These are phyloP conservation scores for Ecliptopera silaceata DNA, from an alignment of 2,888 invertebrate genomes.

Conservation along the genomic window DNA sequence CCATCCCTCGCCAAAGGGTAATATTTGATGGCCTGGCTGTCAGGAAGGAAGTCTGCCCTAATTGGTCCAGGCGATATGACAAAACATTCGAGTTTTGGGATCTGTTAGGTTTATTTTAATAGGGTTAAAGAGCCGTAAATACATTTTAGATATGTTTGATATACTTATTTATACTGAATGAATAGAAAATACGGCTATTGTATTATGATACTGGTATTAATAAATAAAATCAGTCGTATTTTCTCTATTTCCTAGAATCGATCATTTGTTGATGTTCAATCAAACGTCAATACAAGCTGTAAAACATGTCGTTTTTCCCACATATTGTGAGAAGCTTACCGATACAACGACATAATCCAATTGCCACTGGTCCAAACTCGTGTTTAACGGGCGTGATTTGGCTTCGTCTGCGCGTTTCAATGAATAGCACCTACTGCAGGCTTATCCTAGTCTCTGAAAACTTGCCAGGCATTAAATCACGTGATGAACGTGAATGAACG, in stretches of 20 bases:
- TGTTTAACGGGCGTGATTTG: constrained; percentile 67
- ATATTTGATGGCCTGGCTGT: constrained; percentile 69
- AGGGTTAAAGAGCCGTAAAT: constrained; percentile 37
- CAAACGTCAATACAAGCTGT: constrained; percentile 5
- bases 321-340: constrained; percentile 46
- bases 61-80: constrained; percentile 61
- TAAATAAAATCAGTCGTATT: no score
- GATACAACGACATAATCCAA: constrained; percentile 71
- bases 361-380: constrained; percentile 64
- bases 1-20: constrained; percentile 59
- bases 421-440: constrained; percentile 35
- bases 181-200: no score
- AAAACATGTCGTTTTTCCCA: constrained; percentile 21
- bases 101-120: constrained; percentile 43
- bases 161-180: no score
- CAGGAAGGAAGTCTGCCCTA: constrained; percentile 69
- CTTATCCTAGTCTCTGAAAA: no score
- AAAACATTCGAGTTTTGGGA: constrained; percentile 48
- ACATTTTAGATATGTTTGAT: no score
- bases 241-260: no score
- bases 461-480: no score
- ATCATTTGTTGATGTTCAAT: constrained; percentile 19
- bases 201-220: no score
- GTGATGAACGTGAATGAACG: no score
- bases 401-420: constrained; percentile 56